Evolutionary conservation across 1,140 invertebrate genomes (phyloP).

Genomic region (Stenopsyche tienmushanensis): DNA sequence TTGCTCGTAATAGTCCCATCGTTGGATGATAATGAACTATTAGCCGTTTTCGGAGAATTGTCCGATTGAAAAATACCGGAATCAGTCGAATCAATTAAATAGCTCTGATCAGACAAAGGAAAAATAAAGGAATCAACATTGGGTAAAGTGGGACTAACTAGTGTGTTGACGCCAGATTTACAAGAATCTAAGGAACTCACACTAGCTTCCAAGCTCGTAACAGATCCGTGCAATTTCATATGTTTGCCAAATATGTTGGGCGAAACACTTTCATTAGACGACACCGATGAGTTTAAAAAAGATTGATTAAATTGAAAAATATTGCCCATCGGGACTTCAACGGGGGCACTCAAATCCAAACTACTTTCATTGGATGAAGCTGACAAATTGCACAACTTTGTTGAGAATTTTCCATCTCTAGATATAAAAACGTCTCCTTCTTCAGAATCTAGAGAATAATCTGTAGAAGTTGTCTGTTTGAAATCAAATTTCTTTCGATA

Average conservation of each 20-base stretch:
- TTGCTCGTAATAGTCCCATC: conserved; percentile 54
- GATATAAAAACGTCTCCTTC: conserved; percentile 12
- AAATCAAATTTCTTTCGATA: neutral
- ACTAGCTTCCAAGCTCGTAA: conserved; percentile 55
- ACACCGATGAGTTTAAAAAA: conserved; percentile 51
- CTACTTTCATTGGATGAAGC: conserved; percentile 38
- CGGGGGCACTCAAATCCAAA: conserved; percentile 36
- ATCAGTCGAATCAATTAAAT: conserved; percentile 53
- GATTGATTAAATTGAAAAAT: conserved; percentile 24
- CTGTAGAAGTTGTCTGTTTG: conserved; percentile 2
- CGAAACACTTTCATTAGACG: conserved; percentile 54
- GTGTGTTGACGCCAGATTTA: conserved; percentile 44
- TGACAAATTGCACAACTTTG: conserved; percentile 29
- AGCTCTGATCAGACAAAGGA: conserved; percentile 4
- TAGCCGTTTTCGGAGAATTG: conserved; percentile 50
- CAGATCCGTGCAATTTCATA: conserved; percentile 51
- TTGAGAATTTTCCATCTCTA: conserved; percentile 4
- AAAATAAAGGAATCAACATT: conserved; percentile 11
- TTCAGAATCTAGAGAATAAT: conserved; percentile 21
- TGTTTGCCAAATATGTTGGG: conserved; percentile 53
- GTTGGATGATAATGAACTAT: conserved; percentile 48
- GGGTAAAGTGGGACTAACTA: conserved; percentile 9
- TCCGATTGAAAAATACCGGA: conserved; percentile 49
- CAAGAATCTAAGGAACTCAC: conserved; percentile 53
- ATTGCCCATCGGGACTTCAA: conserved; percentile 19